Base-by-base conservation (phyloP, 2,797 vertebrate genomes). In the Eleutherodactylus coqui region DNA sequence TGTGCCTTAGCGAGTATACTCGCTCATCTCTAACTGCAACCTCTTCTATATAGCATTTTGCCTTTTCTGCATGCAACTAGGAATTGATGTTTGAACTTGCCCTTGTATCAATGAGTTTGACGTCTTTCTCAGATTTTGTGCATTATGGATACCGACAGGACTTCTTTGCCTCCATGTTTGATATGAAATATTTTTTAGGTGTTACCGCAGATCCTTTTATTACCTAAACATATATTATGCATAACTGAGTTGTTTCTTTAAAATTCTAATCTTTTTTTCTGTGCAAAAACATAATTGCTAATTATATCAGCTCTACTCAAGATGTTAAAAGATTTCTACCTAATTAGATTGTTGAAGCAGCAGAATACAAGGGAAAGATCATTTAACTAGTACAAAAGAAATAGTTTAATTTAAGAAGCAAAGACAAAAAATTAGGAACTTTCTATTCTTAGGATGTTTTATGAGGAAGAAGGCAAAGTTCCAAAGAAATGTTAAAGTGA, bases 321-420 rank as follows among this genome's bases (percentile, higher is more conserved):
- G 77, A 79, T 45, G 47, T 78, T 69, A 73, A 80, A 72, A 86
- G 24, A 81, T 75, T 82, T 36, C 55, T 27, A 49, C 49, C 29
- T 86, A 86, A 86, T 86, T 86, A 81, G 70, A 53, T 75, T 76
- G 55, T 82, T 86, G 32, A 86, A 81, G 21, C 55, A 64, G 70
- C 64, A 60, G 76, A 77, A 55, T 60, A 16, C 1, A 70, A 79
- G 27, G 72, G 43, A 53, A 83, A 55, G 49, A 85, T 70, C 36
- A 72, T 73, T 79, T 73, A 17, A 45, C 36, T 60, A 70, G 67
- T 73, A 60, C 34, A 21, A 58, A 41, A n/a, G 62, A 85, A 79
- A 85, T 47, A 7, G 38, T 80, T 80, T 45, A 47, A 80, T 60
- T 19, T 43, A 24, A 60, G 27, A 85, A 60, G 3, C 8, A 55